Base-by-base conservation (phyloP, 2,113 vertebrate genomes). In the Nycticebus coucang region DNA sequence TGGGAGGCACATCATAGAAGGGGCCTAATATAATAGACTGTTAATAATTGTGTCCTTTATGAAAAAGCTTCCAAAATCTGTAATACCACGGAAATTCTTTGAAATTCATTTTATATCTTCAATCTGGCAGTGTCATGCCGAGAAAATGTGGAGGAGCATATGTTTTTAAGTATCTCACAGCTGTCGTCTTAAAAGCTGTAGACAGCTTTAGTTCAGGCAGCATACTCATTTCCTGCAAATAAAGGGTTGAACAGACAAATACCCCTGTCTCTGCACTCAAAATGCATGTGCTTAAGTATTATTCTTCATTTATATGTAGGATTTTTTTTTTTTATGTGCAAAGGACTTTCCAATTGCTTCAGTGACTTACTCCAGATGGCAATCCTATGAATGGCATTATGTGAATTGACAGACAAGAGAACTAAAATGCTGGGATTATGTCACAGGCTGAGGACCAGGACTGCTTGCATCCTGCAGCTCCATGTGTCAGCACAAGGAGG, bases 111-210 rank as follows among this genome's bases (percentile, higher is more conserved):
- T 93, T 94, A 87, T 91, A 94, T 87, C 96, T 92, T 95, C 93
- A 97, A 7, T 89, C 94, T 96, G 89, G 88, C 64, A 26, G 83
- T 91, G 66, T 97, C 66, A 41, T 71, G 89, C 64, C 82, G 94
- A 96, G 89, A 84, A 87, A 96, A 93, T 91, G 71, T 95, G 80
- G 94, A 93, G 83, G 66, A 87, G 89, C 97, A 94, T 97, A 97
- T 97, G 96, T 93, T 97, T 96, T 95, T 74, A 93, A 96, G 97
- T 53, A 78, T 85, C 91, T 96, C 89, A 69, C 97, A 97, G 95
- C 96, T 97, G 97, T 95, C 35, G 0, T 68, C 89, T 92, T 68
- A 84, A 93, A 95, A 92, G 90, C 89, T 77, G 21, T 78, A 87
- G 95, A 87, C 1, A 24, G 89, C 89, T 97, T 93, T 91, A 91